Evolutionary conservation across 1,140 invertebrate genomes (phyloP), one percentile per base, ranked within the genome.

Genomic region (Popillia japonica): DNA sequence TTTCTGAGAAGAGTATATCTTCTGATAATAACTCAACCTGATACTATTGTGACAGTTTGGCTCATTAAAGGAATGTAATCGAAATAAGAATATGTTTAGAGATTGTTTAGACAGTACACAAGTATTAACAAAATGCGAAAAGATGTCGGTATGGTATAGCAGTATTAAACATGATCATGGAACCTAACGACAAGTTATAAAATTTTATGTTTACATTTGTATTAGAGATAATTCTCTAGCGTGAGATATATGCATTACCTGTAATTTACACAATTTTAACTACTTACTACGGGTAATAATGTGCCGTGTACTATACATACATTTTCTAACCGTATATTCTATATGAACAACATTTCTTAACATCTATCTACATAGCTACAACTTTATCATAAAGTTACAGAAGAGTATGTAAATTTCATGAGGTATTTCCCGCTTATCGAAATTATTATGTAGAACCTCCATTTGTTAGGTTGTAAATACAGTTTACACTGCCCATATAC

Each of bases 381-480:
- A 6, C 11, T 11, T 48, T 42, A 6, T 48, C 44, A 14, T n/a
- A n/a, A n/a, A n/a, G n/a, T 48, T n/a, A 48, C 44, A 10, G 4
- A 9, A 48, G 17, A 14, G 11, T 48, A 48, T 48, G 61, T 20
- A 23, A 64, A 64, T 23, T 8, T 64, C 3, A 9, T 64, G 20
- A 27, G 22, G 0, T 64, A 64, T 22, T 6, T 8, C 7, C 61
- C 20, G 23, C 61, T 27, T 22, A 64, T 64, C 17, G 61, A 23
- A 22, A 23, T 64, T 64, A 64, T 64, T 64, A 64, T 64, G 61
- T 64, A 11, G 20, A 20, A 20, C 23, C 61, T 22, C 20, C 23
- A 17, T 17, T 64, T 8, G 61, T 64, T 10, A 64, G 20, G 9
- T 64, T 64, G 61, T 64, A 64, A 22, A 64, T 64, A 64, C 61